A percentile compares a stretch with the other conserved stretches of the same genome.
phyloP scores from a whole-genome alignment of 2,797 vertebrate species.

The Chelmon rostratus region DNA sequence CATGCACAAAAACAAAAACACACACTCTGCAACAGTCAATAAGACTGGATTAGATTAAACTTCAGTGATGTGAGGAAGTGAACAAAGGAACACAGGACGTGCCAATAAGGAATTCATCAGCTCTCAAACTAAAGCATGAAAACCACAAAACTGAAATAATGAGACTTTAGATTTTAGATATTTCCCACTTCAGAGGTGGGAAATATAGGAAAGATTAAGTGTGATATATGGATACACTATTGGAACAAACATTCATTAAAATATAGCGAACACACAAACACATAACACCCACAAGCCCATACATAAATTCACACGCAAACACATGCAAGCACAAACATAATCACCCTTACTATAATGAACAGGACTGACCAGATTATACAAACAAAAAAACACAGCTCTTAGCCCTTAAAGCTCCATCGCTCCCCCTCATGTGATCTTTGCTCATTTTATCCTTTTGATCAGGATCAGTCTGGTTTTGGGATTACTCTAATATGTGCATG shows the following conservation, averaged over 20 bases:
- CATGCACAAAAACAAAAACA: conserved; percentile 1
- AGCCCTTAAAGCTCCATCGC: neutral
- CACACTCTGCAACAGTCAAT: neutral
- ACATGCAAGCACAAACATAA: neutral
- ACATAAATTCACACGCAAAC: neutral
- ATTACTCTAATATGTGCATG: neutral
- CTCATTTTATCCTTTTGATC: conserved; percentile 5
- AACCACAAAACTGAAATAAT: conserved; percentile 21
- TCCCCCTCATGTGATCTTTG: neutral
- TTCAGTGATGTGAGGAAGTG: conserved; percentile 11
- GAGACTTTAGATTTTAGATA: neutral
- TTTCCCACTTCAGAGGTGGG: conserved; percentile 3
- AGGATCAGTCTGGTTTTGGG: conserved; percentile 7
- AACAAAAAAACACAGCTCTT: neutral
- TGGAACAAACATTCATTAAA: neutral
- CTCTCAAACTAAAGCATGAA: conserved; percentile 16
- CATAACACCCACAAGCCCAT: conserved; percentile 15
- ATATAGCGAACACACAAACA: neutral
- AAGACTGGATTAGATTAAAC: conserved; percentile 39
- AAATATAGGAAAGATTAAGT: neutral
- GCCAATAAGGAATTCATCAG: neutral
- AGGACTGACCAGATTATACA: conserved; percentile 1
- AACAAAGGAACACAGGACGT: conserved; percentile 11
- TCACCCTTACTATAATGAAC: neutral
- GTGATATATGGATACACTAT: neutral